Evolutionary conservation across 2,113 vertebrate species (phyloP), one percentile per base, ranked within the genome.

Genomic region (Notechis scutatus): DNA sequence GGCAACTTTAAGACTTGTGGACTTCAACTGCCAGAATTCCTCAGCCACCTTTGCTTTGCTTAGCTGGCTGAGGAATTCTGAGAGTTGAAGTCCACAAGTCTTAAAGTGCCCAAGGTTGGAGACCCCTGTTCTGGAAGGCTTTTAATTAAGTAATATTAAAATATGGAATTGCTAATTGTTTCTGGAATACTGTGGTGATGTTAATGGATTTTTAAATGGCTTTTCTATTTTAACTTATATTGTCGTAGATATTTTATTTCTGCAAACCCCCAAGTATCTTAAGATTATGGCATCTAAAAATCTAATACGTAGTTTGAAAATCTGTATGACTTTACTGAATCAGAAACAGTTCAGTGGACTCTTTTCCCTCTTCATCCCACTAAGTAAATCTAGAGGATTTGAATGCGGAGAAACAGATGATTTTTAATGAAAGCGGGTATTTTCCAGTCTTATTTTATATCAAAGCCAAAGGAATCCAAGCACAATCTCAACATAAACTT

Each of bases 351-450:
- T 26, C 69, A 64, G 39, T 50, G 55, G 52, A 81, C 34, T n/a
- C 52, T 15, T n/a, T 61, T 6, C 18, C 23, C 57, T 21, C 55
- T 64, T 64, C 29, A 61, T 54, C 45, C 45, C n/a, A 61, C 55
- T 64, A 47, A 90, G 14, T 86, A 86, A 85, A 90, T 61, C 50
- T 90, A 56, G 54, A 93, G 90, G 61, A 85, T 54, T 89, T 87
- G 64, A 23, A 3, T 24, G 15, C 55, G 9, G 52, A 69, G 69
- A 20, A 52, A 85, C 88, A 94, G 64, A 92, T 45, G 45, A 56
- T 91, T 69, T 61, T 94, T 93, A 93, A 94, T 95, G 85, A 93
- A 29, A 92, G 91, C 61, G 91, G 42, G 87, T 69, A 91, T 87
- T 92, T 92, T 52, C 93, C 1, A 54, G 56, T 94, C 85, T 55